Evolutionary conservation across 2,113 vertebrate genomes (phyloP).

Genomic region (Xyrauchen texanus): DNA sequence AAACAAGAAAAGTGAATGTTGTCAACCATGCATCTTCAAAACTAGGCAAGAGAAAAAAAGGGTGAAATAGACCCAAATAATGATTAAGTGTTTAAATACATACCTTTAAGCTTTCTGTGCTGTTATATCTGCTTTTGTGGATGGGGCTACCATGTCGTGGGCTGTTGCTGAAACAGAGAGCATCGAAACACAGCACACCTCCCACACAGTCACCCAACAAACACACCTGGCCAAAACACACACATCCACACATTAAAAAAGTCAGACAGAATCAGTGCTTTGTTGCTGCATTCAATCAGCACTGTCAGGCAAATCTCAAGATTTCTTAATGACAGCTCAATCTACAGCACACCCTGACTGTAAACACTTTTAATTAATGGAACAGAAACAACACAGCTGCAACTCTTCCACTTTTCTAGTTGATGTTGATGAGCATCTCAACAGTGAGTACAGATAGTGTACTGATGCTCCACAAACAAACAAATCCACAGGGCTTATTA

Average conservation of each 20-base stretch:
- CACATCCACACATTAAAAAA: conserved; percentile 13
- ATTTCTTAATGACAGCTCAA: conserved; percentile 30
- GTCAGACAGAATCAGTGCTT: conserved; percentile 42
- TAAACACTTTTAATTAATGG: conserved; percentile 36
- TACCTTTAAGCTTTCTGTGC: conserved; percentile 91
- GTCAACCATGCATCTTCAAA: too few species aligned
- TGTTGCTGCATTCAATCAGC: conserved; percentile 29
- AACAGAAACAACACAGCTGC: conserved; percentile 28
- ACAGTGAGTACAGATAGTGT: conserved; percentile 6
- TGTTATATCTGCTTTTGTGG: conserved; percentile 87
- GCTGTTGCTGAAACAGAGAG: conserved; percentile 90
- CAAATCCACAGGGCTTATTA: conserved; percentile 3
- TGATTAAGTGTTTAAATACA: neutral
- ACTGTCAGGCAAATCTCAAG: conserved; percentile 22
- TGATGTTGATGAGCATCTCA: conserved; percentile 3
- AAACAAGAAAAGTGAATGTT: too few species aligned
- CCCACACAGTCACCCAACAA: conserved; percentile 96
- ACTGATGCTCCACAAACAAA: conserved; percentile 8
- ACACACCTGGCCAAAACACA: conserved; percentile 80
- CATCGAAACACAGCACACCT: conserved; percentile 95
- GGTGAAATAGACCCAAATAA: neutral
- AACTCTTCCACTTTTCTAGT: conserved; percentile 21
- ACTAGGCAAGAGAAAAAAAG: too few species aligned
- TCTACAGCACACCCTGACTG: conserved; percentile 34
- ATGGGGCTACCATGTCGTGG: conserved; percentile 50